Base-by-base conservation (phyloP, 2,888 invertebrate species). In the Seira musarum region DNA sequence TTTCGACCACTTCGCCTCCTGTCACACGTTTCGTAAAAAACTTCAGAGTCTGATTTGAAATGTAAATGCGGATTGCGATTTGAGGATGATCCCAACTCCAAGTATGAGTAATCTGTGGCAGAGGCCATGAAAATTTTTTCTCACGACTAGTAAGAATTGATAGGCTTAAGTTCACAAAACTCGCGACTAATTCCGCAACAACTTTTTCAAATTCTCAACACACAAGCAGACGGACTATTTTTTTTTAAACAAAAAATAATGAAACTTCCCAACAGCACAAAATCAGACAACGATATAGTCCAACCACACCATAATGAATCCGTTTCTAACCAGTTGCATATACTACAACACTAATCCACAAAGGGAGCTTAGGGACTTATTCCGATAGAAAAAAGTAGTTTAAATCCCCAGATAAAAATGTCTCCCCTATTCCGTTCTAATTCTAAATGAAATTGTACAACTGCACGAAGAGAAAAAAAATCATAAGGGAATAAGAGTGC, bases 11-110 rank as follows among this genome's bases (percentile, higher is more conserved):
- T 53, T 25, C 21, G 40, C 25, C 49, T 74, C 22, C 67, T 40
- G 35, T 76, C 82, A 63, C 78, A 72, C n/a, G 73, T 69, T 57
- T 80, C 79, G 77, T 80, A 82, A 21, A 80, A 30, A 21, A 60
- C 60, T 60, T 76, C 68, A 0, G 77, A 61, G 57, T 81, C 76
- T 19, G 76, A 61, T 66, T 68, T 60, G 67, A 35, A 67, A 75
- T 35, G 63, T 63, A 24, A 69, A 30, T 60, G 72, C 24, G 65
- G 60, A 49, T 57, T 70, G 49, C 71, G 80, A 72, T 22, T 74
- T 67, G 68, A 57, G 19, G 64, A 30, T 15, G 63, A 3, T 53
- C 66, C 49, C 1, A 35, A 67, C 60, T 70, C 80, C 72, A 73
- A 22, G 65, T 80, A 80, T 24, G 80, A 70, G 65, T 66, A 80